Base-by-base conservation (phyloP, 2,113 vertebrate genomes). In the Erinaceus europaeus region DNA sequence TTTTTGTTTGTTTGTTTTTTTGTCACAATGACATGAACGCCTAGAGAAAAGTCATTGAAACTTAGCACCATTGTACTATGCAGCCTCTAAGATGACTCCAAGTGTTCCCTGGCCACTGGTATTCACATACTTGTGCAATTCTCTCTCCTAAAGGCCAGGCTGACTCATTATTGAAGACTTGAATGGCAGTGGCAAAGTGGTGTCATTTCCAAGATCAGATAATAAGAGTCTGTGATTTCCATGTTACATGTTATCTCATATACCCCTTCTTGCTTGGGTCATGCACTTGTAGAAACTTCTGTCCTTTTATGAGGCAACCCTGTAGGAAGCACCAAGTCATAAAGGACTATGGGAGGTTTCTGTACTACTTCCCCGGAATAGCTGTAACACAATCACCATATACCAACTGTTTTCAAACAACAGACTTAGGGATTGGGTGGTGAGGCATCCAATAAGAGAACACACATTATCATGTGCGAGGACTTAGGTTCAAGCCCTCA, bases 51-150 rank as follows among this genome's bases (percentile, higher is more conserved):
- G n/a, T 53, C 48, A 74, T 59, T n/a, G 71, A 36, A 14, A 9
- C 21, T 42, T 79, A 86, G 36, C 7, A 27, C 11, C 23, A 55
- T 21, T 62, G 44, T 79, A 50, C 84, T 80, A 84, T 36, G 55
- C 25, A 83, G 52, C 34, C 40, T 83, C 68, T 80, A 88, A 90
- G 62, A 78, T 79, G 69, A 57, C 40, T 1, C 12, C 36, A 81
- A 74, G 73, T 71, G 71, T 78, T 78, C 75, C 9, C 17, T 88
- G 75, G n/a, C 20, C 87, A n/a, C 75, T 84, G n/a, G 44, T 77
- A 62, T 36, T 77, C 21, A 84, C 5, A 38, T 0, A 6, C 21
- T 76, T 73, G 8, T 38, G 4, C 18, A 83, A 92, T 84, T 9
- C 20, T 57, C 20, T 65, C 32, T 52, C n/a, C 36, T 74, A 42